Base-by-base conservation (phyloP, 37 sponge, comb jelly and placozoan genomes). In the Chondrosia reniformis region DNA sequence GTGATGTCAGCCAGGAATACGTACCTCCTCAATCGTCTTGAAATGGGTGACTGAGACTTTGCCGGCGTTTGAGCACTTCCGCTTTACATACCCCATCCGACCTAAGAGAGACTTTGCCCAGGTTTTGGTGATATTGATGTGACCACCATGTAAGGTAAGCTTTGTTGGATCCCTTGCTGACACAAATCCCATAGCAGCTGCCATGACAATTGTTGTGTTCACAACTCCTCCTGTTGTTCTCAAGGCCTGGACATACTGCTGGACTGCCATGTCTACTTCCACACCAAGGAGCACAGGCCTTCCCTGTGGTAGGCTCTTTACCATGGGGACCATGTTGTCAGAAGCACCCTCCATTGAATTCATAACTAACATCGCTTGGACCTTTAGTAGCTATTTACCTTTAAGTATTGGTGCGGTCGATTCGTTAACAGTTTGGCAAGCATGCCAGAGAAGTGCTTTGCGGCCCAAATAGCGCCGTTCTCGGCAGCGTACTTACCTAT, bases 1-100 rank as follows among this genome's bases (percentile, higher is more conserved):
- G 58, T 56, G 58, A 80, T 61, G 45, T 78, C 79, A 63, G 79
- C 79, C 38, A 78, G 63, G 33, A 78, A 78, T 22, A n/a, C n/a
- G n/a, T n/a, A 46, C 28, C 31, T 78, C 64, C 58, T 56, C 27
- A 56, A 56, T 56, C 7, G 58, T 56, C 64, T 78, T 5, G 33
- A 78, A 78, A 33, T 78, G 64, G 8, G 9, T 2, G 21, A 78
- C 32, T 22, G 79, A 61, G 22, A 78, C 44, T 38, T 78, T 58
- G 31, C 79, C 79, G 6, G 79, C 79, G 39, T 78, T 78, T 3
- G 79, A 63, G 33, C 79, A 59, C 45, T 78, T 78, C 44, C 64
- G 59, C 28, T 78, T 59, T 5, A 37, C 44, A 63, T 78, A 78
- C 22, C 64, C 64, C 79, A 78, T 78, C 5, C 27, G n/a, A 33